These are phyloP conservation scores for Montipora sp. DNA, from an alignment of 64 coral and sea anemone genomes.

Conservation along the genomic window DNA sequence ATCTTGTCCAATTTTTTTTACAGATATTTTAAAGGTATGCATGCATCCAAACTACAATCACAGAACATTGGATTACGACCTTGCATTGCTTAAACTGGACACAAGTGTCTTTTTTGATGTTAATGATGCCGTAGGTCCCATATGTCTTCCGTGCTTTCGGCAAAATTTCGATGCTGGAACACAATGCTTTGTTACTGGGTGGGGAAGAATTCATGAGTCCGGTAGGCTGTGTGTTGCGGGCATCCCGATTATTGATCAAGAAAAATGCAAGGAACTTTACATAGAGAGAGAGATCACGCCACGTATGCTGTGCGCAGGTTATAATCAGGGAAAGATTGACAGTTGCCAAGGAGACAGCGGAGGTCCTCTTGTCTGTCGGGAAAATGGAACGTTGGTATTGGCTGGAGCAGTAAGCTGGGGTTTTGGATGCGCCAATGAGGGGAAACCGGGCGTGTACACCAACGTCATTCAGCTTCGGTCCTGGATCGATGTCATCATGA, in stretches of 20 bases:
- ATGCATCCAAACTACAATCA: constrained; percentile 66
- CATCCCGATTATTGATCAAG: constrained; percentile 46
- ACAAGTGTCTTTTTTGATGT: constrained; percentile 37
- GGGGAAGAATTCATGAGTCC: constrained; percentile 47
- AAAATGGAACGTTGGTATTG: constrained; percentile 33
- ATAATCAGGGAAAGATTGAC: constrained; percentile 54
- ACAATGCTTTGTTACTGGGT: constrained; percentile 62
- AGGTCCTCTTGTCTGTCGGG: constrained; percentile 40
- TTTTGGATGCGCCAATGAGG: constrained; percentile 34
- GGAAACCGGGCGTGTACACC: constrained; percentile 38
- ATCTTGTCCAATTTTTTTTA: background rate
- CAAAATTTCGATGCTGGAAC: background rate
- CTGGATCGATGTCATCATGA: constrained; percentile 36
- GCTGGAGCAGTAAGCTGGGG: constrained; percentile 63
- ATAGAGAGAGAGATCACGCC: constrained; percentile 16
- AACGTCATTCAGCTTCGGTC: constrained; percentile 3
- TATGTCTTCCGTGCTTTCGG: constrained; percentile 42
- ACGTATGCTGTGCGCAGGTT: constrained; percentile 78
- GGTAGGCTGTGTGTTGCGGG: constrained; percentile 54
- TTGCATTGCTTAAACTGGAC: constrained; percentile 45
- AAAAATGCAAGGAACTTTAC: constrained; percentile 52
- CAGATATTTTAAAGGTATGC: constrained; percentile 60
- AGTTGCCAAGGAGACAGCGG: constrained; percentile 67
- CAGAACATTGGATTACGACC: constrained; percentile 54
- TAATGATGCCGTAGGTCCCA: constrained; percentile 45